These are phyloP conservation scores for Platichthys stellatus DNA, from an alignment of 2,113 vertebrate species.

Conservation along the genomic window DNA sequence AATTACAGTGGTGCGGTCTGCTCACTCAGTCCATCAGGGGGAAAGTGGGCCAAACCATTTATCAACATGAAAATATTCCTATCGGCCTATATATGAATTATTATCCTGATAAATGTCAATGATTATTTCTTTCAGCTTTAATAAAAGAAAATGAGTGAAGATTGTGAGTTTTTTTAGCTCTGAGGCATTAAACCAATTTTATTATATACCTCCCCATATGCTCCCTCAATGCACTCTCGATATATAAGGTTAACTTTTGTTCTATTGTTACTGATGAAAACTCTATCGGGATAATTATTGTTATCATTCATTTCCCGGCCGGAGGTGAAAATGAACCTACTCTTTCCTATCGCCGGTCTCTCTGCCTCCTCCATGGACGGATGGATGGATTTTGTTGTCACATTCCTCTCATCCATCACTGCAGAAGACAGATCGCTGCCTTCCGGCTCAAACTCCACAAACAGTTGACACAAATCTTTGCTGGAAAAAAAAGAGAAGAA, in stretches of 20 bases:
- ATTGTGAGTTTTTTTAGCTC: not conserved
- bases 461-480: conserved; percentile 8
- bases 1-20: not conserved
- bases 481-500: not conserved
- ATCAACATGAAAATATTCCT: too few species aligned
- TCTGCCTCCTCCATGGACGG: conserved; percentile 11
- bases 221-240: too few species aligned
- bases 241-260: too few species aligned
- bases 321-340: too few species aligned
- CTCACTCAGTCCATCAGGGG: conserved; percentile 7
- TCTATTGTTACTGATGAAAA: too few species aligned
- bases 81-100: too few species aligned
- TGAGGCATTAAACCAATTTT: too few species aligned
- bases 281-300: too few species aligned
- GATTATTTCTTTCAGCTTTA: not conserved
- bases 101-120: too few species aligned
- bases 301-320: too few species aligned
- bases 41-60: too few species aligned
- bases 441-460: not conserved
- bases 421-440: not conserved
- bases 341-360: not conserved
- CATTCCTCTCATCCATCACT: conserved; percentile 20
- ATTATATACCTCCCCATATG: too few species aligned
- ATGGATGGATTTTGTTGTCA: conserved; percentile 8
- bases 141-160: not conserved